Percentiles rank a stretch among this genome's conserved stretches.
These are phyloP conservation scores for Lycophotia porphyrea DNA, from an alignment of 2,888 invertebrate species.

Conservation along the genomic window DNA sequence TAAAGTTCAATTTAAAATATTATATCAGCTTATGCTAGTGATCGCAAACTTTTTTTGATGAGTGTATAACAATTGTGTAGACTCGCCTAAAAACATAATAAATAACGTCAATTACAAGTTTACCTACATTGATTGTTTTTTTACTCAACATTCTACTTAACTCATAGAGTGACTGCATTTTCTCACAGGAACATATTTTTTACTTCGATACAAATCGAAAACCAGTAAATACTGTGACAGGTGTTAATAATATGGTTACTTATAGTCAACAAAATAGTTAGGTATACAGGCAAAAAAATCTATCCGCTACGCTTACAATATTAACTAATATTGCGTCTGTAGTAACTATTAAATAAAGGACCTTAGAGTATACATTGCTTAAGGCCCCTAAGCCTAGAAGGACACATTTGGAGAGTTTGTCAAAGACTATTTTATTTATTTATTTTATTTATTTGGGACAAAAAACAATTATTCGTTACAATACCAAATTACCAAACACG, in stretches of 20 bases:
- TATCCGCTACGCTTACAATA: background rate
- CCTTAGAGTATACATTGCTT: background rate
- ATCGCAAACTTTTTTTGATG: too few relatives aligned
- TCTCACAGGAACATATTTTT: background rate
- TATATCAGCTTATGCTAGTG: too few relatives aligned
- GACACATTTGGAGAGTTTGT: background rate
- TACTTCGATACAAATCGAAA: too few relatives aligned
- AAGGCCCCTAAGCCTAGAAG: background rate
- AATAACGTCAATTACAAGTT: background rate
- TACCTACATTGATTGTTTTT: background rate
- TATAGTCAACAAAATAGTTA: constrained; percentile 18
- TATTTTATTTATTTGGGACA: too few relatives aligned
- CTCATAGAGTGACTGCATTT: background rate
- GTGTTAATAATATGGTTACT: background rate
- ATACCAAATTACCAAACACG: too few relatives aligned
- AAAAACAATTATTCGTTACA: too few relatives aligned
- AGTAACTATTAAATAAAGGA: background rate
- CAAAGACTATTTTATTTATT: too few relatives aligned
- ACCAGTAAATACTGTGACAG: background rate
- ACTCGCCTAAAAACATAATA: background rate
- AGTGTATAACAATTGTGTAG: background rate
- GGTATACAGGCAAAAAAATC: background rate
- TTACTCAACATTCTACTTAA: background rate
- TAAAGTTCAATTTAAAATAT: too few relatives aligned
- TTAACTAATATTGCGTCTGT: background rate